Conservation (phyloP, 2,797 vertebrate genomes). For the Phoebastria nigripes region DNA sequence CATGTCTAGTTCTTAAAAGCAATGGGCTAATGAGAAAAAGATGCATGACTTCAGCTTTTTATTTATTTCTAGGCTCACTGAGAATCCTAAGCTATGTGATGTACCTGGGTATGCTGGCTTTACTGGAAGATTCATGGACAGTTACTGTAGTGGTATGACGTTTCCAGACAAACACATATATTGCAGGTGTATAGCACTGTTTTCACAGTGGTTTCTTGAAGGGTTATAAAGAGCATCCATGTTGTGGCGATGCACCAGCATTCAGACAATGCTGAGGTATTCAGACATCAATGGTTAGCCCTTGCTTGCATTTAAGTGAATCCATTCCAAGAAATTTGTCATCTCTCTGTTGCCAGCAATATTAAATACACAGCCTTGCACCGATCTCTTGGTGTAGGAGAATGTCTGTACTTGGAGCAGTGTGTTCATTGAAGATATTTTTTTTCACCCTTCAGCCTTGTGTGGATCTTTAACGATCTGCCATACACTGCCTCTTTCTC, state of each 20-base stretch:
- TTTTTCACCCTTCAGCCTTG: slow-evolving; percentile 50
- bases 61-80: neutral
- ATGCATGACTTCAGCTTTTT: slow-evolving; percentile 18
- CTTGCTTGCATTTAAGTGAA: slow-evolving; percentile 45
- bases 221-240: neutral
- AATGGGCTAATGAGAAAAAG: slow-evolving; percentile 15
- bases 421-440: slow-evolving; percentile 36
- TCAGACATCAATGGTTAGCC: slow-evolving; percentile 13
- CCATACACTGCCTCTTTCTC: slow-evolving; percentile 55
- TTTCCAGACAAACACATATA: neutral
- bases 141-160: neutral
- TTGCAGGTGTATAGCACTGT: neutral
- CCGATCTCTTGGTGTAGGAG: slow-evolving; percentile 32
- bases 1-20: neutral
- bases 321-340: slow-evolving; percentile 52
- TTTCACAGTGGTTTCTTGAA: neutral
- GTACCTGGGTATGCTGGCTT: neutral
- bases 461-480: slow-evolving; percentile 61
- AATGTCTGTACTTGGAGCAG: slow-evolving; percentile 40
- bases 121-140: neutral
- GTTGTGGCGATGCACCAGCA: neutral
- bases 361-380: slow-evolving; percentile 54
- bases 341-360: slow-evolving; percentile 59
- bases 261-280: neutral
- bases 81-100: neutral